A percentile compares a stretch with the other conserved stretches of the same genome.
Evolutionary conservation across 2,888 invertebrate genomes (phyloP).

Genomic region (Polydrusus pterygomalis): DNA sequence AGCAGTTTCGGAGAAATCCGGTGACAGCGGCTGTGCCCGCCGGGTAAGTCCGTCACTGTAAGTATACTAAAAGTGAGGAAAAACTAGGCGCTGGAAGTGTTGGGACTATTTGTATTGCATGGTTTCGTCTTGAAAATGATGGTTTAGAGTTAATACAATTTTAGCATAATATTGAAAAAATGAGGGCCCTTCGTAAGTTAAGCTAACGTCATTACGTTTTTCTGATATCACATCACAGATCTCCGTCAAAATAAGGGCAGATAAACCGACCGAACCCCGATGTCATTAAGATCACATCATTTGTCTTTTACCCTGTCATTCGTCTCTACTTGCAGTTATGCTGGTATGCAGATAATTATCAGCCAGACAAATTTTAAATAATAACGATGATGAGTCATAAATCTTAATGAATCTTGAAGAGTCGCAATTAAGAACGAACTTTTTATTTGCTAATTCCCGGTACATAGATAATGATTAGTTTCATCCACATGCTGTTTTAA

Average conservation of each 20-base stretch:
- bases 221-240: slow-evolving; percentile 4
- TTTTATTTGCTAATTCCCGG: slow-evolving; percentile 27
- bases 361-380: slow-evolving; percentile 45
- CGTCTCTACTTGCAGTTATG: slow-evolving; percentile 33
- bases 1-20: no score
- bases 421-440: slow-evolving; percentile 28
- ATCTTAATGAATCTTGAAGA: slow-evolving; percentile 35
- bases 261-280: slow-evolving; percentile 16
- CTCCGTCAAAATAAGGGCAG: slow-evolving; percentile 18
- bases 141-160: no score
- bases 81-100: no score
- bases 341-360: slow-evolving; percentile 43
- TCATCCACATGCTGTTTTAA: no score
- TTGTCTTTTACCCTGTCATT: slow-evolving; percentile 40
- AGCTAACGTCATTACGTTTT: neutral
- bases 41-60: no score
- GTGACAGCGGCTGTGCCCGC: no score
- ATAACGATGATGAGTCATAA: slow-evolving; percentile 43
- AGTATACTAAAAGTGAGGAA: no score
- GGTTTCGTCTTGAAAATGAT: no score
- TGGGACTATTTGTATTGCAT: no score
- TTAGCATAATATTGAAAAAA: no score
- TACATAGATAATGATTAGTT: neutral
- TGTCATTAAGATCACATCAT: slow-evolving; percentile 44
- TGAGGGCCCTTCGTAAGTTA: neutral